Evolutionary conservation across 2,888 invertebrate species (phyloP), one percentile per base, ranked within the genome.

Genomic region (Drosophila nigritarsus): DNA sequence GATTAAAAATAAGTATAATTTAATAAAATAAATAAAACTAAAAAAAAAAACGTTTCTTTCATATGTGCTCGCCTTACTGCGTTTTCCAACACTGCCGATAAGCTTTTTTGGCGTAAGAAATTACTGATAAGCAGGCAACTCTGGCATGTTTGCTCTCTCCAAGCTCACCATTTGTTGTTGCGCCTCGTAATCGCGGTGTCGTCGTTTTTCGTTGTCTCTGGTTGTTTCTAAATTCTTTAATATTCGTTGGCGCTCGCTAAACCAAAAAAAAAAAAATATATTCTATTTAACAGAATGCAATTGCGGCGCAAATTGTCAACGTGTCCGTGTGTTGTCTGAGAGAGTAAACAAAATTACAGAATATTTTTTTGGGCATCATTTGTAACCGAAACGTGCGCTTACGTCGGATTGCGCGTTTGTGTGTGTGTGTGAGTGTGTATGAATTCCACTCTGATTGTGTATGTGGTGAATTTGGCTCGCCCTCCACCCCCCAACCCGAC

Each of bases 351-450:
- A 54, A 61, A 76, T 67, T 64, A 50, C 30, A 61, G 72, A 77
- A 60, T 56, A 56, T 15, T 24, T 36, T 50, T 64, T 63, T 62
- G 49, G 20, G 24, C 48, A 67, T 29, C 20, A 65, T 55, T 72
- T 61, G 55, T 45, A 60, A 74, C 64, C 55, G 69, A 80, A 91
- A 91, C 91, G 91, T 91, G 91, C 81, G 81, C 84, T 83, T 81
- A 87, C 87, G 77, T 80, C 83, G 79, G 56, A 64, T 76, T 81
- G 65, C 61, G 65, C 61, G 68, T 65, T 60, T 70, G 51, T 42
- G 53, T 68, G 54, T 50, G 58, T 64, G 63, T 59, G 63, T 66
- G 62, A 68, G 42, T 38, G 45, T 59, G 53, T 55, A 53, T 69
- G 66, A 73, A 78, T 82, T 81, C 74, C 73, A 70, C 60, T 76